Conservation (phyloP, 2,797 vertebrate species). For the Echeneis naucrates region DNA sequence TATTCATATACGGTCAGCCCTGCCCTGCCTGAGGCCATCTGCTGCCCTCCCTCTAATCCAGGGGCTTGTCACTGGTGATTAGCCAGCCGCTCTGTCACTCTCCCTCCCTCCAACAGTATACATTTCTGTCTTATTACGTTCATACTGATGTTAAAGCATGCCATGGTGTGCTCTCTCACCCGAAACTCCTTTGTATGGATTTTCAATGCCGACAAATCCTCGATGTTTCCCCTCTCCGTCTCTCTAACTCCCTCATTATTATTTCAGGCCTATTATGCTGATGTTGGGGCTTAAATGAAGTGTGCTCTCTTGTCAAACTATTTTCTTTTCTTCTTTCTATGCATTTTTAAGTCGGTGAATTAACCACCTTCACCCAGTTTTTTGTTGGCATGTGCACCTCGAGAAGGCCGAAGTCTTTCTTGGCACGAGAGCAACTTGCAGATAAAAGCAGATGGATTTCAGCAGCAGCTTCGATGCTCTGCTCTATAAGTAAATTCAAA, state of each 20-base stretch:
- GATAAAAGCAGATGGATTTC: conserved; percentile 21
- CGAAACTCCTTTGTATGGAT: conserved; percentile 53
- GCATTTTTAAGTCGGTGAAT: conserved; percentile 35
- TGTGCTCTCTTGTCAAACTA: conserved; percentile 21
- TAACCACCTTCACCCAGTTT: conserved; percentile 38
- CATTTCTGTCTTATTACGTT: conserved; percentile 57
- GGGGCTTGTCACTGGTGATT: conserved; percentile 76
- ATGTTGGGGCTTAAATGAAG: conserved; percentile 52
- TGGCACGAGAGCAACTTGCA: conserved; percentile 16
- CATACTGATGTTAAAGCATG: conserved; percentile 48
- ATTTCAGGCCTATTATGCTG: conserved; percentile 48
- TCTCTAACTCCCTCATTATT: conserved; percentile 31
- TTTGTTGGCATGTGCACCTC: conserved; percentile 30
- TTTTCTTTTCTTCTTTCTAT: conserved; percentile 29
- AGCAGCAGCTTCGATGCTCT: conserved; percentile 16
- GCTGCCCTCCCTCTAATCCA: conserved; percentile 81
- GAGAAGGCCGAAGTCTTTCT: conserved; percentile 20
- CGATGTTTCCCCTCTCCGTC: conserved; percentile 22
- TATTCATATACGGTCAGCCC: conserved; percentile 44
- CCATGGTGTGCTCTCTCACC: conserved; percentile 21
- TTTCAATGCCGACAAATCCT: conserved; percentile 54
- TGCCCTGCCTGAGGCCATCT: conserved; percentile 82
- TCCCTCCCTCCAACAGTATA: conserved; percentile 37
- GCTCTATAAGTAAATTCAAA: conserved; percentile 21
- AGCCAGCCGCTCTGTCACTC: conserved; percentile 66